These are phyloP conservation scores for Sphinx pinastri DNA, from an alignment of 2,888 invertebrate species.

Conservation along the genomic window DNA sequence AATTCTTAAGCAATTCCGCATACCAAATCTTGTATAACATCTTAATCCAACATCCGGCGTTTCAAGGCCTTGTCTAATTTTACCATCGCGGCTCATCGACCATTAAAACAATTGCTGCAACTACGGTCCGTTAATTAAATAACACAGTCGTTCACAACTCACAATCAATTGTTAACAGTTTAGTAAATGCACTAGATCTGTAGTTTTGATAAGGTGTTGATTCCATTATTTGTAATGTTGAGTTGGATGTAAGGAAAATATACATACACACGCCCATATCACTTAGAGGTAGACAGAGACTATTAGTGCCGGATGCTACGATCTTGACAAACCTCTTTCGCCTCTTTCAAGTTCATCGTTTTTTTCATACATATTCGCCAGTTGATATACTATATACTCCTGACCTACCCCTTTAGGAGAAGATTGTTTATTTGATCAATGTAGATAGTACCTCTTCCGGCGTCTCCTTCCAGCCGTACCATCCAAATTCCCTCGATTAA, in stretches of 20 bases:
- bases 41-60: constrained; percentile 22
- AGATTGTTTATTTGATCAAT: no score
- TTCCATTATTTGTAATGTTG: neutral
- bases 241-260: no score
- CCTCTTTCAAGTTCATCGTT: no score
- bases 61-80: constrained; percentile 19
- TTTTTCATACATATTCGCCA: no score
- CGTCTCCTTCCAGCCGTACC: no score
- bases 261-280: neutral
- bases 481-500: no score
- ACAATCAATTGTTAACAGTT: constrained; percentile 12
- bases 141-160: neutral
- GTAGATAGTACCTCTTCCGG: no score
- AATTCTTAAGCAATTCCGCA: neutral
- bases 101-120: constrained; percentile 14
- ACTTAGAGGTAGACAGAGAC: neutral
- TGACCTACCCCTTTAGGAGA: no score
- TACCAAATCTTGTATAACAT: neutral
- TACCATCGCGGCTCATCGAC: constrained; percentile 11
- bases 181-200: neutral
- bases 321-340: no score
- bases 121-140: constrained; percentile 11
- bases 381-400: no score
- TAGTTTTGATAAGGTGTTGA: constrained; percentile 6
- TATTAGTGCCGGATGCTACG: no score